Evolutionary conservation across 2,888 invertebrate species (phyloP).

Genomic region (Elegia similella): DNA sequence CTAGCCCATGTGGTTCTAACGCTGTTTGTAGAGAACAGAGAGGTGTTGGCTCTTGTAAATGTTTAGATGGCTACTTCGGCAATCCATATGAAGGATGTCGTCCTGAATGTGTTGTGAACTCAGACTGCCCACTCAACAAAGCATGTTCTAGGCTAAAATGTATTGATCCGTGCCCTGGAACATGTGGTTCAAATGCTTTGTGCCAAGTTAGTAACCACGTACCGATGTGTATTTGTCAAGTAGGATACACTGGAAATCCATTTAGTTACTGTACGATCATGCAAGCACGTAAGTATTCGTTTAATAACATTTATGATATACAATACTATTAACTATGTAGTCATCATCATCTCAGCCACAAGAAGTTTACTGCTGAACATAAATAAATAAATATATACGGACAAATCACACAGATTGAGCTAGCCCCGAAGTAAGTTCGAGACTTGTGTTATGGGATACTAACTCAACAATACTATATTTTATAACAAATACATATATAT

Average conservation of each 20-base stretch:
- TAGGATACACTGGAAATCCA: slow-evolving; percentile 86
- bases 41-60: slow-evolving; percentile 85
- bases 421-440: too few relatives aligned
- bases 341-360: too few relatives aligned
- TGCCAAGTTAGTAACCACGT: slow-evolving; percentile 89
- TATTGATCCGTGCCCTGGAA: slow-evolving; percentile 89
- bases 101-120: slow-evolving; percentile 87
- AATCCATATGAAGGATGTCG: slow-evolving; percentile 90
- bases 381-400: too few relatives aligned
- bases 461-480: too few relatives aligned
- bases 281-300: slow-evolving; percentile 64
- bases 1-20: slow-evolving; percentile 84
- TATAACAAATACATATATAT: too few relatives aligned
- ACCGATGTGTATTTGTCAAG: slow-evolving; percentile 86
- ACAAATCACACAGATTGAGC: too few relatives aligned
- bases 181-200: slow-evolving; percentile 87
- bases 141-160: slow-evolving; percentile 89
- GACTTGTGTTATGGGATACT: too few relatives aligned
- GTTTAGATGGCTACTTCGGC: slow-evolving; percentile 84
- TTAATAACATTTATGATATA: not conserved
- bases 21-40: slow-evolving; percentile 83
- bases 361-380: too few relatives aligned
- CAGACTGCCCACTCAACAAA: slow-evolving; percentile 86
- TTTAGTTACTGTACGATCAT: slow-evolving; percentile 81
- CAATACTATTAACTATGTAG: too few relatives aligned